Evolutionary conservation across 2,113 vertebrate genomes (phyloP).

Genomic region (Hyperoodon ampullatus): DNA sequence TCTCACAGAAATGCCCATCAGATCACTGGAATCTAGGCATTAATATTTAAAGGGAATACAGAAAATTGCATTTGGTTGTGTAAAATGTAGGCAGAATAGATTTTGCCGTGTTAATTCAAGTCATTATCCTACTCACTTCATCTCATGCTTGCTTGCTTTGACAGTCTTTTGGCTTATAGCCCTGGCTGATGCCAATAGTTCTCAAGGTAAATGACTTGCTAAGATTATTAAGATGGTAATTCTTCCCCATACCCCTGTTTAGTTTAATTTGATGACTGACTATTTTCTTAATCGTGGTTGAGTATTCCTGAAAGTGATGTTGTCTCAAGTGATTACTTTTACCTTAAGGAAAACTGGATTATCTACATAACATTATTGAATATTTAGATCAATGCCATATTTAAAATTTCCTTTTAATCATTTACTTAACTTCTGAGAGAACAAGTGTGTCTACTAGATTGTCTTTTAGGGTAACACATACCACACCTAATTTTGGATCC

Average conservation of each 20-base stretch:
- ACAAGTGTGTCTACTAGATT: neutral
- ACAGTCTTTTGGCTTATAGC: neutral
- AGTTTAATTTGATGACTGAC: neutral
- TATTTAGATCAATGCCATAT: constrained; percentile 45
- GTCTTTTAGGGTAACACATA: neutral
- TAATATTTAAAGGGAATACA: neutral
- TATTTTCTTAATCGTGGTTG: constrained; percentile 4
- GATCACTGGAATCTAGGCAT: neutral
- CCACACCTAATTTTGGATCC: neutral
- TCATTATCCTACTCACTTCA: neutral
- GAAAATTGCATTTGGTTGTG: neutral
- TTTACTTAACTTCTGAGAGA: neutral
- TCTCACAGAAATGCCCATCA: neutral
- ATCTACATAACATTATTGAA: neutral
- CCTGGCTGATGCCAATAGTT: neutral
- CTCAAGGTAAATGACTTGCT: constrained; percentile 46
- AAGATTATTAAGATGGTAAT: neutral
- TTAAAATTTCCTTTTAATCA: constrained; percentile 9
- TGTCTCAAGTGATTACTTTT: constrained; percentile 37
- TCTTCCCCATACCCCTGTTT: constrained; percentile 5
- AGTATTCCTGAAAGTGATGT: constrained; percentile 47
- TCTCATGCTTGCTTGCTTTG: neutral
- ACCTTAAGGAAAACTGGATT: constrained; percentile 25
- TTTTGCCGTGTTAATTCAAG: neutral
- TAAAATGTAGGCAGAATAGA: neutral